These are phyloP conservation scores for Dasypus novemcinctus DNA, from an alignment of 2,113 vertebrate species.

Conservation along the genomic window DNA sequence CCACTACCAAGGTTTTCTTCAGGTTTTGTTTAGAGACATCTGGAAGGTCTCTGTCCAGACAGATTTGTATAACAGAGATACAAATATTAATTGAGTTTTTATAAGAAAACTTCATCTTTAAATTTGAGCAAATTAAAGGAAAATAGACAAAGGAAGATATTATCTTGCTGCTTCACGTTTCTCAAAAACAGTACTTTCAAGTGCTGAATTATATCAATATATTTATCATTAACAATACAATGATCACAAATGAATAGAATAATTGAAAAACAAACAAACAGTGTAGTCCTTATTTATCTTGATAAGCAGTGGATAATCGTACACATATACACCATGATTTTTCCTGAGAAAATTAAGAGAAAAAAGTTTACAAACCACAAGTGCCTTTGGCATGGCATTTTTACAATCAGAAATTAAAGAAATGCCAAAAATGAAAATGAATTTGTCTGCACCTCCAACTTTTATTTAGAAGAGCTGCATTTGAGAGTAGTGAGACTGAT, in stretches of 20 bases:
- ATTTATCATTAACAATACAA: not conserved
- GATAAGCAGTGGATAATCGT: not conserved
- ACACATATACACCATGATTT: not conserved
- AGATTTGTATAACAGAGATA: not conserved
- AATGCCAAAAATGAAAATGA: not conserved
- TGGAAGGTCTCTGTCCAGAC: not conserved
- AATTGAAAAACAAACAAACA: not conserved
- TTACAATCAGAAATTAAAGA: not conserved
- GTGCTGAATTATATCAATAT: not conserved
- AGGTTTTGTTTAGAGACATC: not conserved
- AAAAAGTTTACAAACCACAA: not conserved
- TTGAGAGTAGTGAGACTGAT: not conserved
- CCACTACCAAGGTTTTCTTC: not conserved
- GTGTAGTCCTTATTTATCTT: not conserved
- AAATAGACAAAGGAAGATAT: not conserved
- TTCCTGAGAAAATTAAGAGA: not conserved
- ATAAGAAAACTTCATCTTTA: not conserved
- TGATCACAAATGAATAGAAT: not conserved
- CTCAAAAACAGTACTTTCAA: not conserved
- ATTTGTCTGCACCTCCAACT: not conserved
- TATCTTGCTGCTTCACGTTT: not conserved
- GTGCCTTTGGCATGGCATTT: accelerated
- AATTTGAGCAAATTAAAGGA: not conserved
- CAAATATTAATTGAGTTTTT: not conserved
- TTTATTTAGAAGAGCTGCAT: not conserved